Evolutionary conservation across 2,888 invertebrate genomes (phyloP), one percentile per base, ranked within the genome.

Genomic region (Acanthococcus lagerstroemiae): DNA sequence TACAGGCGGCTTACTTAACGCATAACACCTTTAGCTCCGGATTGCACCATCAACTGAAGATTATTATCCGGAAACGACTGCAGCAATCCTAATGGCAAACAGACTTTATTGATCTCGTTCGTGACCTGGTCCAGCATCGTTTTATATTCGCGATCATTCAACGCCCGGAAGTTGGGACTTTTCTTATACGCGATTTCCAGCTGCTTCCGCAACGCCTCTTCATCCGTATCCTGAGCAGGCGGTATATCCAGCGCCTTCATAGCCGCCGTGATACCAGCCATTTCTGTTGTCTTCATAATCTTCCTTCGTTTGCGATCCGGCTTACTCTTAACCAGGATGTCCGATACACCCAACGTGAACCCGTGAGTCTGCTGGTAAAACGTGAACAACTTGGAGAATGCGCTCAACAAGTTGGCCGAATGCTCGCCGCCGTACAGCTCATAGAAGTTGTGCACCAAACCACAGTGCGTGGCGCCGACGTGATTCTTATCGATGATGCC

Each of bases 401-500:
- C 85, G 66, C 92, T 93, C 9, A 99, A 78, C 46, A 99, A 76
- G 58, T 83, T 82, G 55, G 87, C 86, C 0, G 95, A 91, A 69
- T 86, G 85, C 22, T 81, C 80, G 1, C 92, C 94, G 0, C 97
- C 97, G 77, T 99, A 99, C 27, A 99, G 77, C 82, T 95, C 99
- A 77, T 90, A 94, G 78, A 95, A 86, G 73, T 91, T 90, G 76
- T 99, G 99, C 19, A 96, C 85, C 27, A 99, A 82, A 71, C 97
- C 93, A 75, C 88, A 96, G 0, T 91, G 87, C 0, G 96, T 95
- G 2, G 96, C 90, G 15, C 99, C 99, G 74, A 91, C 94, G 74
- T 97, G 96, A 9, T 87, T 89, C 78, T 99, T 99, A 77, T 99
- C 99, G 66, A 99, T 79, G 50, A 96, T 86, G 5, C 99, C 99